Evolutionary conservation across 37 sponge, comb jelly and placozoan species (phyloP), one percentile per base, ranked within the genome.

Genomic region (Hexactinellida sp.): DNA sequence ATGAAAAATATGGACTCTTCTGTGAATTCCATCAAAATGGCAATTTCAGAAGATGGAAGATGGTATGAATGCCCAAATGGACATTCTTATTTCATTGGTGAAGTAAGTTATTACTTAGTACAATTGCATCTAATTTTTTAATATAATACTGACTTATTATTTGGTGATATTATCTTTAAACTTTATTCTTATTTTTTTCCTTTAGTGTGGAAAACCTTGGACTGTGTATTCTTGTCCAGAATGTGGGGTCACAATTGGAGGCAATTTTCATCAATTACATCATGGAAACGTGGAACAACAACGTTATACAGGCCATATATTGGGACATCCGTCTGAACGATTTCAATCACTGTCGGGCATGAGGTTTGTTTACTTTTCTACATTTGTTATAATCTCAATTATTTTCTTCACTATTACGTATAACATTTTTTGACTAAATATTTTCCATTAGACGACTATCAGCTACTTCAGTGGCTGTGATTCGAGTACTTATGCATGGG

Each of bases 51-150:
- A 28, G 76, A 63, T 21, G 76, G 76, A 32, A 63, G 28, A 63
- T 63, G 76, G 76, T 63, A 63, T 63, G 28, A 63, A 63, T 63
- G 76, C 13, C 76, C 76, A 63, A 63, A 63, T 63, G 76, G 76
- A 63, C 76, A 63, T 63, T n/a, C 76, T 23, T 63, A 63, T 63
- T n/a, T 63, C 13, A 63, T 63, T 63, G 76, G 30, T 32, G 76
- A 63, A 25, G 76, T 63, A 63, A 63, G 76, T 63, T 9, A 47
- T 47, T n/a, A n/a, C n/a, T 47, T 16, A 47, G 52, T 9, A 47
- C 16, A 16, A n/a, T n/a, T n/a, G n/a, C n/a, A n/a, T n/a, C n/a
- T n/a, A n/a, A n/a, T n/a, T n/a, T n/a, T n/a, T n/a, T n/a, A n/a
- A n/a, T n/a, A n/a, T n/a, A n/a, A n/a, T n/a, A n/a, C n/a, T n/a